Evolutionary conservation across 2,113 vertebrate genomes (phyloP), one percentile per base, ranked within the genome.

Genomic region (Callipepla squamata): DNA sequence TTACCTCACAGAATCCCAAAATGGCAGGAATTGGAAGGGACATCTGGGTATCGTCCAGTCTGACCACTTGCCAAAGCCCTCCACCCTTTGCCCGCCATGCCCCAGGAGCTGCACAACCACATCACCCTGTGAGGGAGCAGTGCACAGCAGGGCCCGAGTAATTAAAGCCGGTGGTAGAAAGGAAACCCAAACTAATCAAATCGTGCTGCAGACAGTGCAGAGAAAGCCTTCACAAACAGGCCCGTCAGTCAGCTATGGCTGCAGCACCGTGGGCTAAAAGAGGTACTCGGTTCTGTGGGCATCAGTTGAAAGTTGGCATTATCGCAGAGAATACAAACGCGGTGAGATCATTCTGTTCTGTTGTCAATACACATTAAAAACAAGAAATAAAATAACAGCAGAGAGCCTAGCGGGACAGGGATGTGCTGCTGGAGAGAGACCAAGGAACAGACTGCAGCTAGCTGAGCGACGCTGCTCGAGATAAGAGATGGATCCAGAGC

Each of bases 281-380:
- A 89, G 62, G 87, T 75, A 21, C 85, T 86, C 48, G 5, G 70
- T 90, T 78, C 87, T 81, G 92, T 51, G 85, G 91, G 77, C 83
- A 95, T 66, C 87, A 45, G 51, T 2, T 75, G 80, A 90, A 91
- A 88, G 85, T 79, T 85, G 58, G 76, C 13, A 4, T 80, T 77
- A 48, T 70, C 36, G 16, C 14, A 48, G 57, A 61, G 73, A 92
- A 75, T 7, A 92, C 57, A 95, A 83, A 93, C 9, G 70, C 3
- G 26, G 62, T 93, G 92, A 95, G 85, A 83, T 94, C 87, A 95
- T 55, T 57, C 79, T 55, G 85, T 72, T 92, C 92, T 83, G 93
- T 45, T 94, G 90, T 62, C 11, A 0, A 83, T 28, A 91, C 75
- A 90, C 48, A 83, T 48, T 50, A 38, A 78, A 94, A 73, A 8